Evolutionary conservation across 2,113 vertebrate genomes (phyloP), one percentile per base, ranked within the genome.

Genomic region (Oreocharis arfaki): DNA sequence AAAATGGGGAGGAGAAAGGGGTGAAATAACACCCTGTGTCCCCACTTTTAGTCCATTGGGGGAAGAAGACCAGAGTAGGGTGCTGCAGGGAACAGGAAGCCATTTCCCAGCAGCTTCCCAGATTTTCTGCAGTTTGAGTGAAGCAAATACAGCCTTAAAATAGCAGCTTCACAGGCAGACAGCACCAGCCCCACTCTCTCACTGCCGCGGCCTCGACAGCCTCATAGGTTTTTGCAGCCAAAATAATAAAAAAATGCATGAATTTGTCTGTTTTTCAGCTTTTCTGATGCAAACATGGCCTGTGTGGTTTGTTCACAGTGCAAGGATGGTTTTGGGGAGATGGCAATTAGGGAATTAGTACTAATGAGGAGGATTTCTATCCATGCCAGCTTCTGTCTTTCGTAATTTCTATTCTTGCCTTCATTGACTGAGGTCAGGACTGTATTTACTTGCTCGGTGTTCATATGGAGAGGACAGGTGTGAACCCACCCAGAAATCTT

Each of bases 101-200:
- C 93, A 91, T 94, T 96, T 97, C 87, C 59, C 52, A 78, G 81
- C 93, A 89, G 93, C 84, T 95, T 95, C 81, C 17, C 73, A 87
- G 89, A 39, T 84, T 96, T 90, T 86, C 81, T 81, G 33, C 0
- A 24, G 49, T 74, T 87, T 47, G 55, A 96, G 65, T 4, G 7
- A 91, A 92, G 80, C 76, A 84, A 87, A 69, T 67, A 65, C 84
- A 96, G 13, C 42, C 93, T 91, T 91, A 93, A 95, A 95, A 96
- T 95, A 96, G 95, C 96, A 63, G 37, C 65, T 82, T 67, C 8
- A 10, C 64, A 78, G 86, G 55, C 92, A 73, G 82, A 80, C 95
- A 60, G 80, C 16, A 24, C 20, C 8, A 4, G 60, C 56, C 82
- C 23, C 1, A 12, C 75, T 90, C 64, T 79, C 93, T 63, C 16